Conservation (phyloP, 2,888 invertebrate species). For the Ecdyonurus torrentis region DNA sequence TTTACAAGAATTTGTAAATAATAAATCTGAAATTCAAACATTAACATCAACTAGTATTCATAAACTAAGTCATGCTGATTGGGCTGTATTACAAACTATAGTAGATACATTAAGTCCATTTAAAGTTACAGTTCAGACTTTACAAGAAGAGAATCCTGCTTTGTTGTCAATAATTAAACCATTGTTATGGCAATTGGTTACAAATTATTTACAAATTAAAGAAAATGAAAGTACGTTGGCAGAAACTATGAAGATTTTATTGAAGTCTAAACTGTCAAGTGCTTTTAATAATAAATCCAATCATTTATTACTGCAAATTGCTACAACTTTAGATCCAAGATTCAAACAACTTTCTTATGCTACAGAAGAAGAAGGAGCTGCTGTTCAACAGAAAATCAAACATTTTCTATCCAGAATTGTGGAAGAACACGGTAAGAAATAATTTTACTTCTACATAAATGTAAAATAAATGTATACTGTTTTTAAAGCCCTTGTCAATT, state of each 20-base stretch:
- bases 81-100: constrained; percentile 5
- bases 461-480: too few species aligned
- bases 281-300: constrained; percentile 24
- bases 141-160: constrained; percentile 31
- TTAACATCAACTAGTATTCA: not conserved
- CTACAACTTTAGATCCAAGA: constrained; percentile 29
- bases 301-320: constrained; percentile 26
- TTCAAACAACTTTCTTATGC: constrained; percentile 31
- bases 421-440: too few species aligned
- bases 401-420: constrained; percentile 24
- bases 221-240: constrained; percentile 24
- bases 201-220: constrained; percentile 27
- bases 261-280: constrained; percentile 23
- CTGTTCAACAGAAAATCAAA: constrained; percentile 24
- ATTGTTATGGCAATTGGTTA: constrained; percentile 30
- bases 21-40: not conserved
- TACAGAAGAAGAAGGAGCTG: constrained; percentile 26
- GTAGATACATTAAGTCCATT: not conserved
- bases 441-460: too few species aligned
- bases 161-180: constrained; percentile 31
- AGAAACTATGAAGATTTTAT: constrained; percentile 24
- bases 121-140: constrained; percentile 29
- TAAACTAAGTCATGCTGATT: not conserved
- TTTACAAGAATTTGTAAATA: constrained; percentile 21
- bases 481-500: too few species aligned